These are phyloP conservation scores for Cyanoderma ruficeps DNA, from an alignment of 2,113 vertebrate genomes.

Conservation along the genomic window DNA sequence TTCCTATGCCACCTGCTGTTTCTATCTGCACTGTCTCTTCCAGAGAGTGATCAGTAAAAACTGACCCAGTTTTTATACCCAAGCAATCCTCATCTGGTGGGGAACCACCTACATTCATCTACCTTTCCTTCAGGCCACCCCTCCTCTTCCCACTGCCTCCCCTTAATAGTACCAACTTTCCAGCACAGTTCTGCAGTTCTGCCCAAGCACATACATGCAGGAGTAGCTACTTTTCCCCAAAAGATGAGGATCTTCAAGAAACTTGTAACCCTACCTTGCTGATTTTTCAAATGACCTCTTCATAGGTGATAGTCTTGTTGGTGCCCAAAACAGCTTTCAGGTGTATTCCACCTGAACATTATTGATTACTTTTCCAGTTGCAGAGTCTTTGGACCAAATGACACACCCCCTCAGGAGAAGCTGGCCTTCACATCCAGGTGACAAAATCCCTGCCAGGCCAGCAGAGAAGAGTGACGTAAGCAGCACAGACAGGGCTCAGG, in stretches of 20 bases:
- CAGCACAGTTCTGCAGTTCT: not conserved
- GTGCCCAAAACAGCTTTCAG: not conserved
- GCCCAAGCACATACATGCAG: accelerated
- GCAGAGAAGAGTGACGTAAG: not conserved
- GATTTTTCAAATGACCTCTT: not conserved
- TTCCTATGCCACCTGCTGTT: not conserved
- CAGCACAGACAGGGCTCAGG: not conserved
- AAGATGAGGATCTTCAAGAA: not conserved
- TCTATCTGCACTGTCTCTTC: not conserved
- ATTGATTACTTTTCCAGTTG: not conserved
- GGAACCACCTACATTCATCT: not conserved
- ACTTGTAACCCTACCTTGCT: not conserved
- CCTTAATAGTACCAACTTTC: not conserved
- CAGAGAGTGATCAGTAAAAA: not conserved
- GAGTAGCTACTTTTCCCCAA: not conserved
- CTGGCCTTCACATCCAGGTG: not conserved
- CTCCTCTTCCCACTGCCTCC: not conserved
- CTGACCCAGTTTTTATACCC: not conserved
- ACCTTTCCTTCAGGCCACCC: accelerated
- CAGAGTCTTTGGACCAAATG: accelerated
- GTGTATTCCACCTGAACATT: not conserved
- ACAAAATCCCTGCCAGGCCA: not conserved
- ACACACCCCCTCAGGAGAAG: not conserved
- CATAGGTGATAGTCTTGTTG: not conserved
- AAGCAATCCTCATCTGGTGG: not conserved